Conservation (phyloP, 2,888 invertebrate species). For the Rotaria magnacalcarata region DNA sequence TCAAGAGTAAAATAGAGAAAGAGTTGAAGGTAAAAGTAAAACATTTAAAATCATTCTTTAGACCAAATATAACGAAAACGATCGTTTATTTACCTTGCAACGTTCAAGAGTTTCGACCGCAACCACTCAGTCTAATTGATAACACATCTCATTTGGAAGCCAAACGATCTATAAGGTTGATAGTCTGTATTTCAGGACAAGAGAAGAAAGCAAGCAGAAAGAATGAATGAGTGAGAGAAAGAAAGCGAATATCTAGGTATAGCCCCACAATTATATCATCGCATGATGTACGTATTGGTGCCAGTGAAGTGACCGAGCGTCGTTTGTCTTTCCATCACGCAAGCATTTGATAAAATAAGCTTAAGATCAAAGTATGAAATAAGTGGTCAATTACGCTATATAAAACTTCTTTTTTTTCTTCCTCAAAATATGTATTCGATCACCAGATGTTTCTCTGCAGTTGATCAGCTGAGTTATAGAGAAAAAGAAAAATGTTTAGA, state of each 20-base stretch:
- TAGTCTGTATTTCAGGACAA: constrained; percentile 13
- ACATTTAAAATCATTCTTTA: background rate
- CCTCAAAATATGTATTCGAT: background rate
- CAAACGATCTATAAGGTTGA: constrained; percentile 16
- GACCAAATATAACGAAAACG: background rate
- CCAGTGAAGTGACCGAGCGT: background rate
- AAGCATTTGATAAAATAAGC: background rate
- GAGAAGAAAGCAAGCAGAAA: background rate
- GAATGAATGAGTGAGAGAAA: background rate
- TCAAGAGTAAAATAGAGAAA: background rate
- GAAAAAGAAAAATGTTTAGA: background rate
- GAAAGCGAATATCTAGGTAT: background rate
- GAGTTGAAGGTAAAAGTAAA: background rate
- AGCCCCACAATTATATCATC: background rate
- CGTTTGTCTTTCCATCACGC: background rate
- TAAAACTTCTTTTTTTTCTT: background rate
- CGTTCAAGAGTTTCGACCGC: background rate
- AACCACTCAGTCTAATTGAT: constrained; percentile 26
- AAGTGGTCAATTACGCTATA: background rate
- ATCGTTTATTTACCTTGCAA: constrained; percentile 5
- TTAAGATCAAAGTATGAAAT: background rate
- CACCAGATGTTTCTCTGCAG: background rate
- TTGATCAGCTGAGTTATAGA: background rate
- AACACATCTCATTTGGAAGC: constrained; percentile 29
- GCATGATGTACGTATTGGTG: background rate